Conservation (phyloP, 2,888 invertebrate species). For the Enoplolaimus lenunculus region DNA sequence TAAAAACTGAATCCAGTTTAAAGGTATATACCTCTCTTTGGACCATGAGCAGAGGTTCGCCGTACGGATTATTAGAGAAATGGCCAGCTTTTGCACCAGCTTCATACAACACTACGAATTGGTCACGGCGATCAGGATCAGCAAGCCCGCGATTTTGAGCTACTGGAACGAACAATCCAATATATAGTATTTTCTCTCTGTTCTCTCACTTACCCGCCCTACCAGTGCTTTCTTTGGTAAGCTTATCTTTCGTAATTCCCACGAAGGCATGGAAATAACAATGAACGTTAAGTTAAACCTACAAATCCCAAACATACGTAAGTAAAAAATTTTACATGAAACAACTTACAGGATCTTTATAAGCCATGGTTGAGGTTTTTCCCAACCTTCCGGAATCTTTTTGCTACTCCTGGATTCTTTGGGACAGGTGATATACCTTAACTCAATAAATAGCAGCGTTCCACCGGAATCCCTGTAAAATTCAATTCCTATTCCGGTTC, state of each 20-base stretch:
- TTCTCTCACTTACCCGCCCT: not conserved
- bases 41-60: slow-evolving; percentile 65
- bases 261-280: too few species aligned
- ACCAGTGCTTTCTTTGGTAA: too few species aligned
- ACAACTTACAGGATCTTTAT: slow-evolving; percentile 55
- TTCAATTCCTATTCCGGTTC: too few species aligned
- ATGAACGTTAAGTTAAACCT: too few species aligned
- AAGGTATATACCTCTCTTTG: slow-evolving; percentile 51
- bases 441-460: too few species aligned
- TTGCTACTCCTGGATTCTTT: slow-evolving; percentile 52
- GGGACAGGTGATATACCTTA: too few species aligned
- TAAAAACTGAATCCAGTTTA: not conserved
- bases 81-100: slow-evolving; percentile 63
- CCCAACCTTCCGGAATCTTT: slow-evolving; percentile 80
- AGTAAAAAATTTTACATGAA: not conserved
- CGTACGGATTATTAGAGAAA: slow-evolving; percentile 75
- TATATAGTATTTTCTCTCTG: not conserved
- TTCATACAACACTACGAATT: slow-evolving; percentile 75
- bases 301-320: not conserved
- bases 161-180: slow-evolving; percentile 46
- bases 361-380: slow-evolving; percentile 70
- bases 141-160: slow-evolving; percentile 78
- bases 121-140: slow-evolving; percentile 88
- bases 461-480: too few species aligned
- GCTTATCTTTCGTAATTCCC: too few species aligned